Evolutionary conservation across 2,797 vertebrate genomes (phyloP).

Genomic region (Limosa lapponica): DNA sequence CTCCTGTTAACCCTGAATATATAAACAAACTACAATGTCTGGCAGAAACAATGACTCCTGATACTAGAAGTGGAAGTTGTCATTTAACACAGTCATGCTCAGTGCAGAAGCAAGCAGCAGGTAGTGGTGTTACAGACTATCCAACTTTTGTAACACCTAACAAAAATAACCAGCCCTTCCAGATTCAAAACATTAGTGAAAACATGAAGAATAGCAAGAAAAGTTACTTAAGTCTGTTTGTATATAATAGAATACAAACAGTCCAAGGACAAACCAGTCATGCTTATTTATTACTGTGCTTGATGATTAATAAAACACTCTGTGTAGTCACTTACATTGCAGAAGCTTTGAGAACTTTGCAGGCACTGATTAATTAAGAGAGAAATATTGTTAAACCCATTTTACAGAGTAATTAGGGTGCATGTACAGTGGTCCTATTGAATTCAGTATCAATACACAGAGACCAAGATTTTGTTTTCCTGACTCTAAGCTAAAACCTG

Average conservation of each 20-base stretch:
- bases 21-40: background rate
- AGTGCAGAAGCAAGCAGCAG: background rate
- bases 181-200: background rate
- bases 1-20: background rate
- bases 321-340: background rate
- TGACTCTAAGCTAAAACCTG: background rate
- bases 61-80: background rate
- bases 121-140: background rate
- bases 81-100: background rate
- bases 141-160: background rate
- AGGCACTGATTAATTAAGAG: background rate
- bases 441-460: background rate
- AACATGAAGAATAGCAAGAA: conserved; percentile 12
- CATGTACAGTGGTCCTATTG: background rate
- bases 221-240: conserved; percentile 23
- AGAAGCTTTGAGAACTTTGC: conserved; percentile 1
- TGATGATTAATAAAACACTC: conserved; percentile 10
- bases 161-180: background rate
- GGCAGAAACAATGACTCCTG: background rate
- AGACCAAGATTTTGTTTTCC: background rate
- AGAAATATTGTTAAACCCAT: conserved; percentile 26
- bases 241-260: background rate
- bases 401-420: background rate
- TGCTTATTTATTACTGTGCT: conserved; percentile 4
- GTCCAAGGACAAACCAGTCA: conserved; percentile 2